Percentiles rank a stretch among this genome's conserved stretches.
Evolutionary conservation across 1,140 invertebrate genomes (phyloP).

Genomic region (Forficula auricularia): DNA sequence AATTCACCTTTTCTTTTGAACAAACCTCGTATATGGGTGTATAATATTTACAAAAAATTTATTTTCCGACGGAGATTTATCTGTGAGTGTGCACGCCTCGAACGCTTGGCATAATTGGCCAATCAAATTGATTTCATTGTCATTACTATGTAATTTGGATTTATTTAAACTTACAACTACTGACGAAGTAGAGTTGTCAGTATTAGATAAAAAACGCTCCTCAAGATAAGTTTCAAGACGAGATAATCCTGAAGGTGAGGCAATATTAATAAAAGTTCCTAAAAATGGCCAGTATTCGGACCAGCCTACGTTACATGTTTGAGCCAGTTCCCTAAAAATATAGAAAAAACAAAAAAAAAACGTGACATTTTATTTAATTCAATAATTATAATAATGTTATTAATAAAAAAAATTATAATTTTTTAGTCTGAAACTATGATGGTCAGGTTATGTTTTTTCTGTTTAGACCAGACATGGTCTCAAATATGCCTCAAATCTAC

Average conservation of each 20-base stretch:
- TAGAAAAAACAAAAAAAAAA: slow-evolving; percentile 12
- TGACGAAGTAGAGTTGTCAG: slow-evolving; percentile 9
- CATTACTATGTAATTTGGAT: slow-evolving; percentile 6
- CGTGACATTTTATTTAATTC: too few relatives aligned
- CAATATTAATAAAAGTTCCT: slow-evolving; percentile 56
- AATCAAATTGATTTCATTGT: slow-evolving; percentile 29
- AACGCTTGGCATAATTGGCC: slow-evolving; percentile 35
- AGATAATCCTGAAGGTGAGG: slow-evolving; percentile 45
- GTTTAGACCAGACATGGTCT: too few relatives aligned
- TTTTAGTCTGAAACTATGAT: too few relatives aligned
- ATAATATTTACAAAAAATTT: too few relatives aligned
- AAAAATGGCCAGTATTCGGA: slow-evolving; percentile 83
- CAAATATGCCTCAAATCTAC: too few relatives aligned
- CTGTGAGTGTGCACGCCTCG: slow-evolving; percentile 30
- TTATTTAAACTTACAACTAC: slow-evolving; percentile 10
- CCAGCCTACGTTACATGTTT: slow-evolving; percentile 60
- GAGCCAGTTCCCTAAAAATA: slow-evolving; percentile 49
- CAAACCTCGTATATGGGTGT: too few relatives aligned
- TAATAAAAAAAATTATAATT: too few relatives aligned
- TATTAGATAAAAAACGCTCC: slow-evolving; percentile 20
- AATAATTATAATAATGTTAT: too few relatives aligned
- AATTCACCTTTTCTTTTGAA: too few relatives aligned
- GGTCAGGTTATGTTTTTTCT: too few relatives aligned
- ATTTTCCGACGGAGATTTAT: slow-evolving; percentile 15
- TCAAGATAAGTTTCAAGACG: slow-evolving; percentile 57